Percentiles rank a stretch among this genome's conserved stretches.
Evolutionary conservation across 2,113 vertebrate species (phyloP).

Genomic region (Dipodomys merriami): DNA sequence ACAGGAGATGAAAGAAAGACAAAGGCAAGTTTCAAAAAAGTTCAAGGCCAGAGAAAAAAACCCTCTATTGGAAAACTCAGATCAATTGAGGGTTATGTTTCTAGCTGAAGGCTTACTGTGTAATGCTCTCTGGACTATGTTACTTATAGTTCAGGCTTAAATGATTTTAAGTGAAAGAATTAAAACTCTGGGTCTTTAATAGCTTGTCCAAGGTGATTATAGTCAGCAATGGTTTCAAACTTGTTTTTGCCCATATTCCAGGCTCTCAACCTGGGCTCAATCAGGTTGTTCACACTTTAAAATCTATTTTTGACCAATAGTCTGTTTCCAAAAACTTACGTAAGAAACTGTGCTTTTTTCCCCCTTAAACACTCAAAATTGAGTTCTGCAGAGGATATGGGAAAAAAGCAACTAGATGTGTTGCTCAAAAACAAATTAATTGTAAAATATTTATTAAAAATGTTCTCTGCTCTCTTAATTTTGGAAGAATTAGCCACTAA

Average conservation of each 20-base stretch:
- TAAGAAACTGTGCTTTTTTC: background rate
- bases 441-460: background rate
- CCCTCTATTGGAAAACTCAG: background rate
- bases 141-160: background rate
- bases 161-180: background rate
- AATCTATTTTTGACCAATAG: background rate
- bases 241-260: background rate
- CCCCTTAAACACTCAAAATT: background rate
- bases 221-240: background rate
- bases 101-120: background rate
- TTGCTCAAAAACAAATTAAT: constrained; percentile 29
- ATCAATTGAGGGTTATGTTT: background rate
- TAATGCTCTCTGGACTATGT: background rate
- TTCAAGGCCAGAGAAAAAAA: background rate
- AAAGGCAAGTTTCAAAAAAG: constrained; percentile 1
- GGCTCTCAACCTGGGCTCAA: background rate
- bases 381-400: background rate
- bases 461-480: background rate
- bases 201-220: background rate
- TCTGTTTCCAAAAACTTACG: background rate
- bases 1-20: background rate
- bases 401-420: background rate
- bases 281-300: background rate
- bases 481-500: background rate
- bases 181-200: background rate